Evolutionary conservation across 1,140 invertebrate genomes (phyloP), one percentile per base, ranked within the genome.

Genomic region (Caenorhabditis briggsae): DNA sequence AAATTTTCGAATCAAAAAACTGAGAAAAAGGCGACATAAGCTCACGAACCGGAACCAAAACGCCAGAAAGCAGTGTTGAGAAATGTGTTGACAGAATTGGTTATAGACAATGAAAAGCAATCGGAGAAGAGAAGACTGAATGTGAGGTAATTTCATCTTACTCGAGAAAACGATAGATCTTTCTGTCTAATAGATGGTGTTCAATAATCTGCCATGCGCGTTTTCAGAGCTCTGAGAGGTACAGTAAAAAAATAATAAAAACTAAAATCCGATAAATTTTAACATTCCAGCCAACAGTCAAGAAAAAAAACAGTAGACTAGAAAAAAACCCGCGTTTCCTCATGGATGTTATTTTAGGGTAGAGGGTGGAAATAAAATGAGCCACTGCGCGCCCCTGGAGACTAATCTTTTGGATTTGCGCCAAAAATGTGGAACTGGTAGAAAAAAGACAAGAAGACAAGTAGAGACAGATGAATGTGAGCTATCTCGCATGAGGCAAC

Each of bases 401-500:
- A 78, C 70, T 78, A 78, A 78, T 78, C 50, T 78, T 78, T 78
- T 78, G 70, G 70, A 78, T 78, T 78, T 78, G 70, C 50, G 70
- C 70, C 70, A 78, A 78, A 78, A 78, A 78, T 78, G 70, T 50
- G 70, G 46, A 78, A 50, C 50, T 78, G 70, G 46, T 11, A 78
- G 64, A 78, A 50, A 78, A 78, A 53, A 78, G 70, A 50, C 46
- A 2, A 33, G 33, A 33, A 33, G 33, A 33, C 33, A 33, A 33
- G 33, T 33, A 33, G 33, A 33, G 33, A 33, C 3, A 33, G 33
- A 33, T 1, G 33, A 33, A 33, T 33, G 33, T 33, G 33, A 33
- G 33, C 33, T 33, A 33, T n/a, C 50, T 11, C 16, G 59, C 43
- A 78, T 78, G 70, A 48, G 46, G 70, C 70, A 78, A 78, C 70